Percentiles rank a stretch among this genome's conserved stretches.
These are phyloP conservation scores for Drosophila helvetica DNA, from an alignment of 2,888 invertebrate genomes.

Conservation along the genomic window DNA sequence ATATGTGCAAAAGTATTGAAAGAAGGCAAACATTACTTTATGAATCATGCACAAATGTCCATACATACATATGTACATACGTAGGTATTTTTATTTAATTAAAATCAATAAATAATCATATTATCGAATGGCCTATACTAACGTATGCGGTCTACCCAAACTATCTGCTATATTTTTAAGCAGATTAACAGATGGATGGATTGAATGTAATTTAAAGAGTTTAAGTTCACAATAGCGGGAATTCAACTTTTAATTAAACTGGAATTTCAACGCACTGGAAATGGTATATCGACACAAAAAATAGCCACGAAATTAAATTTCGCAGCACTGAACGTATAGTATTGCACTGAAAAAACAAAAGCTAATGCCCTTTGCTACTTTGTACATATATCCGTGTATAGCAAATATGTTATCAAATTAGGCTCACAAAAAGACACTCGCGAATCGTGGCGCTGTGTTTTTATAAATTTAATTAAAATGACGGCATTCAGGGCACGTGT, in stretches of 20 bases:
- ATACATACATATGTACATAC: background rate
- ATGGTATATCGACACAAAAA: background rate
- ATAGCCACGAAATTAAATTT: background rate
- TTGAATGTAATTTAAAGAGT: too few species aligned
- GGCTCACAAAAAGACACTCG: slow-evolving; percentile 76
- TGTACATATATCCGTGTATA: slow-evolving; percentile 4
- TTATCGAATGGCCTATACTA: background rate
- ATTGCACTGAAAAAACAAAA: background rate
- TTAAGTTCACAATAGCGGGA: too few species aligned
- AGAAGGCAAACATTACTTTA: background rate
- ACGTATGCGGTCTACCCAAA: too few species aligned
- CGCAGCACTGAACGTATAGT: background rate
- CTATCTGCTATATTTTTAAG: too few species aligned
- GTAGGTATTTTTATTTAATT: background rate
- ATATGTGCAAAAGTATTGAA: background rate
- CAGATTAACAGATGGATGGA: too few species aligned
- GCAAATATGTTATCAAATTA: slow-evolving; percentile 27
- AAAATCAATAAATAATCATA: background rate
- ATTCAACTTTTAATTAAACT: background rate
- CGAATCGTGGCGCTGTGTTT: slow-evolving; percentile 70
- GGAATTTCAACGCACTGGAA: too few species aligned
- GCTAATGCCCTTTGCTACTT: background rate
- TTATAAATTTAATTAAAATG: slow-evolving; percentile 83
- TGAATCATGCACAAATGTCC: background rate
- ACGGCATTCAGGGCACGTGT: slow-evolving; percentile 82